These are phyloP conservation scores for Mamestra configurata DNA, from an alignment of 1,140 invertebrate genomes.

Conservation along the genomic window DNA sequence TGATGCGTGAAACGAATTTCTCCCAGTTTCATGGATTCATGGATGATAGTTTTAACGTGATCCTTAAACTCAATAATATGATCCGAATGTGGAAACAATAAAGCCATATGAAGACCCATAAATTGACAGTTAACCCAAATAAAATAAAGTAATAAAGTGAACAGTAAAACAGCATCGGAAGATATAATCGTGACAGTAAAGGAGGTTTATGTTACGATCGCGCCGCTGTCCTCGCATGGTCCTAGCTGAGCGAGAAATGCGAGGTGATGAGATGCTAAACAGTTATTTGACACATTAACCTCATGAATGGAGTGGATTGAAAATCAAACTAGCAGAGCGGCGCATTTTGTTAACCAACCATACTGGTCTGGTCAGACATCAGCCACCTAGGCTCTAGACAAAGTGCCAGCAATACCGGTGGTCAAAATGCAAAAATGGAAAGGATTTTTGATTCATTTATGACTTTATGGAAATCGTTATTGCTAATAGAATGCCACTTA, in stretches of 20 bases:
- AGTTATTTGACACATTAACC: too few relatives aligned
- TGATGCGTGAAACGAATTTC: slow-evolving; percentile 31
- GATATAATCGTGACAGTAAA: slow-evolving; percentile 49
- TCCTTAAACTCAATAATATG: slow-evolving; percentile 12
- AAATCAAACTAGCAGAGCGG: not conserved
- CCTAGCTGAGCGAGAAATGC: not conserved
- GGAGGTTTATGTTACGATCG: slow-evolving; percentile 13
- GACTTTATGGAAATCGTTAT: too few relatives aligned
- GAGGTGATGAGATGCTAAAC: not conserved
- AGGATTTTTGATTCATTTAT: too few relatives aligned
- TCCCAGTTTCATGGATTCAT: slow-evolving; percentile 21
- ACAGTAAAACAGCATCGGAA: slow-evolving; percentile 37
- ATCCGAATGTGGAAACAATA: slow-evolving; percentile 21
- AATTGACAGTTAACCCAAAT: slow-evolving; percentile 41
- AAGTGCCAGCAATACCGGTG: too few relatives aligned
- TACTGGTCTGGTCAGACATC: too few relatives aligned
- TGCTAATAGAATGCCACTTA: too few relatives aligned
- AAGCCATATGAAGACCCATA: slow-evolving; percentile 1
- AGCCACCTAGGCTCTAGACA: too few relatives aligned
- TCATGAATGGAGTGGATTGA: too few relatives aligned
- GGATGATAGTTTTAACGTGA: not conserved
- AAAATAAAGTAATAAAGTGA: slow-evolving; percentile 47
- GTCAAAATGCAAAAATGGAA: too few relatives aligned
- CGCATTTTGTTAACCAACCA: too few relatives aligned
- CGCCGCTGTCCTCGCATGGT: not conserved